Evolutionary conservation across 2,888 invertebrate genomes (phyloP).

Genomic region (Drosophila lacicola): DNA sequence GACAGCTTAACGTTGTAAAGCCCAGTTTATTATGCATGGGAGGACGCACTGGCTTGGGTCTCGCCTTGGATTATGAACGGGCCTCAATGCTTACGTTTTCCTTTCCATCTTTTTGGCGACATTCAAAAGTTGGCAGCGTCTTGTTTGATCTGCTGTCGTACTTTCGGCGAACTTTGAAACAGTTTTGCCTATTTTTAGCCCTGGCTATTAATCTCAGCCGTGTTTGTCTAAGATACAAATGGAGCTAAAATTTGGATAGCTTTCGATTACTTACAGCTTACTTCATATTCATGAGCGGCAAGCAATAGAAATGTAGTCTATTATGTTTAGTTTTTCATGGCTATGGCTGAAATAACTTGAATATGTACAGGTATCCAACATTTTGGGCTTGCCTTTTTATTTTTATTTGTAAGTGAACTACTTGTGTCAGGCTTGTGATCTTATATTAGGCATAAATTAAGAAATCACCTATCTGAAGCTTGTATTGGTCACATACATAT

Average conservation of each 20-base stretch:
- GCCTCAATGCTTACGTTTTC: conserved; percentile 31
- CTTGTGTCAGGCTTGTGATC: no score
- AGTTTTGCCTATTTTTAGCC: conserved; percentile 32
- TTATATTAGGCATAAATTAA: no score
- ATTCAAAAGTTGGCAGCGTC: conserved; percentile 29
- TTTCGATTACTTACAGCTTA: conserved; percentile 32
- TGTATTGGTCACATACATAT: no score
- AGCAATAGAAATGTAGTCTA: not conserved
- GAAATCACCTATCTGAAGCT: no score
- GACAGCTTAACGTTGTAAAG: conserved; percentile 78
- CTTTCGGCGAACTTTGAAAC: conserved; percentile 32
- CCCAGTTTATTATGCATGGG: conserved; percentile 76
- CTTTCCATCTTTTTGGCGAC: not conserved
- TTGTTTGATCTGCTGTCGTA: conserved; percentile 56
- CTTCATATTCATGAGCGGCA: conserved; percentile 9
- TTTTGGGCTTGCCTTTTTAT: not conserved
- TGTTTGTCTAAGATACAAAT: conserved; percentile 31
- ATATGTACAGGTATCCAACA: not conserved
- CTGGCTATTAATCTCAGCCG: conserved; percentile 26
- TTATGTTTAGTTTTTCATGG: not conserved
- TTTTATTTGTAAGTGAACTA: no score
- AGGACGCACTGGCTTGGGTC: conserved; percentile 35
- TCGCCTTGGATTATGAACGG: conserved; percentile 49
- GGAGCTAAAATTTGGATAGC: conserved; percentile 1
- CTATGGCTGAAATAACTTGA: no score